Percentiles rank a stretch among this genome's conserved stretches.
Conservation (phyloP, 2,113 vertebrate species). For the Otolemur garnettii region DNA sequence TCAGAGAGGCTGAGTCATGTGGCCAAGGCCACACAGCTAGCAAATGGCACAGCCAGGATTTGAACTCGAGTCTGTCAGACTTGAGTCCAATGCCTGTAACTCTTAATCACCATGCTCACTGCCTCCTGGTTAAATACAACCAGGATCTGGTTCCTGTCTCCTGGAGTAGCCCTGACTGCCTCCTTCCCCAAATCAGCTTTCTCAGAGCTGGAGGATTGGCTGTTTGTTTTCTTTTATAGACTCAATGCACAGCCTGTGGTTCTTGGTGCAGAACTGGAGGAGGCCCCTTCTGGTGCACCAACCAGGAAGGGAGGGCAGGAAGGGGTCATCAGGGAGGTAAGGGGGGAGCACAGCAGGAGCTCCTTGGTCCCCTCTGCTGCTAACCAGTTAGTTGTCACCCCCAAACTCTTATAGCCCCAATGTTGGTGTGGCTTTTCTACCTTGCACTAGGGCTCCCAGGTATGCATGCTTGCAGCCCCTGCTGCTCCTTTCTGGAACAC, state of each 20-base stretch:
- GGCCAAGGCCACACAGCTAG: background rate
- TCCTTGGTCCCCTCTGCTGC: background rate
- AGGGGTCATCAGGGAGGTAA: background rate
- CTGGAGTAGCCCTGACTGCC: background rate
- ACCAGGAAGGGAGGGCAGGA: background rate
- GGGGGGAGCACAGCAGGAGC: background rate
- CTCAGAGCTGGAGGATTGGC: background rate
- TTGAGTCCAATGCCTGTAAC: background rate
- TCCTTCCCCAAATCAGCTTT: background rate
- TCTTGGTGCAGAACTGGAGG: background rate
- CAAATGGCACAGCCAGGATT: background rate
- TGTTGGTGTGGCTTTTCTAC: background rate
- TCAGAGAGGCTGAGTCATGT: slow-evolving; percentile 20
- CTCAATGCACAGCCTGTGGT: background rate
- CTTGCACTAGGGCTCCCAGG: background rate
- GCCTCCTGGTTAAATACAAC: background rate
- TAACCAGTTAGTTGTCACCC: background rate
- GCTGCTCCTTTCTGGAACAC: background rate
- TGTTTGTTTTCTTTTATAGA: background rate
- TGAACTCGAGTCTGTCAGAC: background rate
- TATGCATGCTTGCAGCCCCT: background rate
- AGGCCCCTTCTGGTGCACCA: background rate
- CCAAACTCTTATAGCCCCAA: background rate
- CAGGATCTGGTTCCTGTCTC: background rate
- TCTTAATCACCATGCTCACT: background rate